A percentile compares a stretch with the other conserved stretches of the same genome.
phyloP scores from a whole-genome alignment of 2,888 invertebrate genomes.

The Cinara cedri region DNA sequence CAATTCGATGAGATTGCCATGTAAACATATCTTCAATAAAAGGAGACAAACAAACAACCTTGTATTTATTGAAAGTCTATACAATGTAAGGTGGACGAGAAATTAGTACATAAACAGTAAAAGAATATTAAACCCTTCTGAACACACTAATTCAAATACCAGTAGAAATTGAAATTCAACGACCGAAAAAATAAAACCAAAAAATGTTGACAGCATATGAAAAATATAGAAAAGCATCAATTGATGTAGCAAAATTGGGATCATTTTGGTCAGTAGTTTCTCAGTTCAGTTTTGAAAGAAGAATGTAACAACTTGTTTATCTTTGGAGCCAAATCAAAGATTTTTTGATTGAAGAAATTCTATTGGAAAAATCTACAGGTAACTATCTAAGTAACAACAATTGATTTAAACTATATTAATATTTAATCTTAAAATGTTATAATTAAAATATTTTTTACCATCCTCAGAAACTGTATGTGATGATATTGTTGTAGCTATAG shows the following conservation, averaged over 20 bases:
- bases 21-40: not conserved
- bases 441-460: too few relatives aligned
- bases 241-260: not conserved
- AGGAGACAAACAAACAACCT: not conserved
- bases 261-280: not conserved
- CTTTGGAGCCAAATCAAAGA: slow-evolving; percentile 2
- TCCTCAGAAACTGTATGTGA: not conserved
- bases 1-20: not conserved
- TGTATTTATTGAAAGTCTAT: not conserved
- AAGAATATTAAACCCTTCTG: not conserved
- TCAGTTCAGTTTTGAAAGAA: not conserved
- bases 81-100: not conserved
- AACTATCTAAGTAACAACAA: not conserved
- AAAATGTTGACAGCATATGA: not conserved
- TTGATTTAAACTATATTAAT: not conserved
- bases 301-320: not conserved
- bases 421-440: not conserved
- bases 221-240: not conserved
- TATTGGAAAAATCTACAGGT: not conserved
- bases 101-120: not conserved
- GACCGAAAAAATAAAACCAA: not conserved
- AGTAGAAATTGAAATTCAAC: slow-evolving; percentile 7
- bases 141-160: not conserved
- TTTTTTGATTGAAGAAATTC: not conserved
- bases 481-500: not conserved